A percentile compares a stretch with the other conserved stretches of the same genome.
These are phyloP conservation scores for Phengaris arion DNA, from an alignment of 2,888 invertebrate genomes.

Conservation along the genomic window DNA sequence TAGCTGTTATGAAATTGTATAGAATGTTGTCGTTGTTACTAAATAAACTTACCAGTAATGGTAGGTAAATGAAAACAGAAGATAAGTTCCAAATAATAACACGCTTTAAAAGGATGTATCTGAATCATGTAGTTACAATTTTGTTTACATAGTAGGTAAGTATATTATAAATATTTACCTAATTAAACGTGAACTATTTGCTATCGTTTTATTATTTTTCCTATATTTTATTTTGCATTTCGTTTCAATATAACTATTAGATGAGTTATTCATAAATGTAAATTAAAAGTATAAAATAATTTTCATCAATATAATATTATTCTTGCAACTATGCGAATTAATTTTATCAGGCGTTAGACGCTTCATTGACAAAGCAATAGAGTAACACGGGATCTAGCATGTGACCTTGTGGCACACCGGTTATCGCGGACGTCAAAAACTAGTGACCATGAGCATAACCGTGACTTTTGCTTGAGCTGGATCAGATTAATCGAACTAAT, in stretches of 20 bases:
- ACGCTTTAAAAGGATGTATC: background rate
- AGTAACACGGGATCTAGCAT: background rate
- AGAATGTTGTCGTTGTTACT: too few relatives aligned
- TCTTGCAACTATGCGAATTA: too few relatives aligned
- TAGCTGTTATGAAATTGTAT: too few relatives aligned
- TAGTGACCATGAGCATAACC: conserved; percentile 20
- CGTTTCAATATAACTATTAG: too few relatives aligned
- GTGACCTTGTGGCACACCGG: conserved; percentile 10
- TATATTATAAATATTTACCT: background rate
- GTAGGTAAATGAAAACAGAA: too few relatives aligned
- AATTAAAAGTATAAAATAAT: too few relatives aligned
- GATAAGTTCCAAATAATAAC: background rate
- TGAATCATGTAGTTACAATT: background rate
- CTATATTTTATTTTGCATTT: background rate
- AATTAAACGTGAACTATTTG: background rate
- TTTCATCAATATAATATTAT: too few relatives aligned
- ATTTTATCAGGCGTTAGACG: background rate
- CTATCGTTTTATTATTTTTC: background rate
- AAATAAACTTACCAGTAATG: too few relatives aligned
- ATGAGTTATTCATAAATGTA: too few relatives aligned
- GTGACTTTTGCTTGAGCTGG: background rate
- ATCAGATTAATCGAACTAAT: background rate
- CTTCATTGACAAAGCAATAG: background rate
- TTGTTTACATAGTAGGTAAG: background rate
- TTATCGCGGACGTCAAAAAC: conserved; percentile 9